Evolutionary conservation across 2,888 invertebrate genomes (phyloP), one percentile per base, ranked within the genome.

Genomic region (Phytoseiulus persimilis): DNA sequence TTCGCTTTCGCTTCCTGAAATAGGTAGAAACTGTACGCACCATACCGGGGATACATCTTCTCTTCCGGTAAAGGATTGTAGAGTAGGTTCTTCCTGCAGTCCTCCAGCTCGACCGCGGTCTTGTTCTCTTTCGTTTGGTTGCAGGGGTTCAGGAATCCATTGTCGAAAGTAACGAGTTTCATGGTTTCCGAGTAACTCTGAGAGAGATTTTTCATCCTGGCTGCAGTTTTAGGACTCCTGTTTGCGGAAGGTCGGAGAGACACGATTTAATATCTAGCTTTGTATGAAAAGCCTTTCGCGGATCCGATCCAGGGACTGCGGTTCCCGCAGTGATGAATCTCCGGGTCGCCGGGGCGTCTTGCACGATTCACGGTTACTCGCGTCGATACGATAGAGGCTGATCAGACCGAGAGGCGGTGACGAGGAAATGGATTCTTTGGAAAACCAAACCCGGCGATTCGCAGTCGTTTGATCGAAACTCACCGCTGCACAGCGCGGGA

Each of bases 11-110:
- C 39, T 39, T 39, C 39, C 39, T 39, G 3, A 3, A 3, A 39
- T 39, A 39, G 39, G 9, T 14, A 65, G 65, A 23, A 65, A 23
- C 65, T 65, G 31, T 84, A 84, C 33, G 2, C 11, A 87, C 87
- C 87, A n/a, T 87, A 87, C 23, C 87, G 31, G 0, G 87, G 87
- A 32, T 33, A 87, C 33, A 87, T 31, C 39, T 33, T 87, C 6
- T 11, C n/a, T n/a, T 9, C 32, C 23, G 87, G 87, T 2, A 23
- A 14, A 6, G 65, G 65, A 18, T 65, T 65, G 65, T 65, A 28
- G 28, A 14, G 9, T 14, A 28, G 23, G 23, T 65, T 65, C 28
- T 65, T 65, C 65, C 65, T 65, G 65, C 65, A 65, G 18, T 65
- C 39, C 14, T 87, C 39, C 18, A 6, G 28, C 18, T 65, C 65